Base-by-base conservation (phyloP, 1,140 invertebrate genomes). In the Pinna nobilis region DNA sequence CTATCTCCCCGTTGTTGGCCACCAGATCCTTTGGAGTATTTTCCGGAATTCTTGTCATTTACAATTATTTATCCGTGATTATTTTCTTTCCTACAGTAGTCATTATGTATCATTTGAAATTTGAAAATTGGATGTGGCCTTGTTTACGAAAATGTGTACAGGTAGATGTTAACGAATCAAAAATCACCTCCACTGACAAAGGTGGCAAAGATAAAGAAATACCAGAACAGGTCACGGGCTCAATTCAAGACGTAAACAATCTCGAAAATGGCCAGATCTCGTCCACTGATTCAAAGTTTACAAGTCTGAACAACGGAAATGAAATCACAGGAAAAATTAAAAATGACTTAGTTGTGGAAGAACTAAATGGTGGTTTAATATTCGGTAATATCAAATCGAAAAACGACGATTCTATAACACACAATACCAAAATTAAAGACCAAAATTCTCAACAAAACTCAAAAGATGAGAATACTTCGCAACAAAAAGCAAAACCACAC, bases 81-180 rank as follows among this genome's bases (percentile, higher is more conserved):
- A 47, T 77, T 2, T 82, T 76, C 47, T 76, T 82, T 49, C 80
- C 80, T 15, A 76, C 66, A n/a, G 78, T 80, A n/a, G 59, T 82
- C 18, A 64, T 77, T 9, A 33, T 68, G 11, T 74, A 74, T 49
- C 72, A 74, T 63, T n/a, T 74, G 15, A 74, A 74, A 35, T 74
- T 55, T 64, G 72, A 74, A 18, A 23, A 63, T 3, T 74, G 65
- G 53, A 63, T 20, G 3, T 74, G 72, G 57, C 72, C 72, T 3
- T 74, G 72, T 53, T 70, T 44, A 51, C 57, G 68, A 32, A 66
- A 66, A 11, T 71, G 69, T 28, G 23, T 11, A n/a, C 0, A 50
- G 32, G 37, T 35, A 33, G 55, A 53, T 11, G 50, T 59, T 0
- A 59, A 3, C 5, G 55, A 59, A 32, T n/a, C n/a, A n/a, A n/a